A percentile compares a stretch with the other conserved stretches of the same genome.
Conservation (phyloP, 2,797 vertebrate genomes). For the Sebastes taczanowskii region DNA sequence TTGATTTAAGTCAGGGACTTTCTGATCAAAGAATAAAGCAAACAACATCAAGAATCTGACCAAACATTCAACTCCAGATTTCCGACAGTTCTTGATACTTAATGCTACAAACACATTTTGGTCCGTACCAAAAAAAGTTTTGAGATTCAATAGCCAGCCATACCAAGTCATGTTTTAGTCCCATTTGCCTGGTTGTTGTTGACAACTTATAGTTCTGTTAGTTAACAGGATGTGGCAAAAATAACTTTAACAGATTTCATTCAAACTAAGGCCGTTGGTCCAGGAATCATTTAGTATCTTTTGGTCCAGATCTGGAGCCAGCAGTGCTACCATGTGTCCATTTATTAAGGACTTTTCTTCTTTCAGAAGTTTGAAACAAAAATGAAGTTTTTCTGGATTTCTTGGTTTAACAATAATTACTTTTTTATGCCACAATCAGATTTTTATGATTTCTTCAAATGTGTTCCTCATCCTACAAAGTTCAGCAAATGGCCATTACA, state of each 20-base stretch:
- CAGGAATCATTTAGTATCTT: neutral
- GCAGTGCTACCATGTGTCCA: neutral
- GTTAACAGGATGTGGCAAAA: neutral
- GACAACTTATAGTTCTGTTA: neutral
- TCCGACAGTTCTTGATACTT: neutral
- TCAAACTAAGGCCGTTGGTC: neutral
- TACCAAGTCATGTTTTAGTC: neutral
- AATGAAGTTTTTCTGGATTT: neutral
- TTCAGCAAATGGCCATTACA: fast-evolving
- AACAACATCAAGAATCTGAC: too few relatives aligned
- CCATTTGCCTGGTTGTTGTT: neutral
- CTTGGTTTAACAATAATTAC: neutral
- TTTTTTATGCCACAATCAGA: neutral
- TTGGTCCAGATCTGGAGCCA: neutral
- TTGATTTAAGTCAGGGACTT: neutral
- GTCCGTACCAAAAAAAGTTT: neutral
- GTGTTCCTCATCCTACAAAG: neutral
- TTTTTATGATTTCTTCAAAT: neutral
- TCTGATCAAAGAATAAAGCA: neutral
- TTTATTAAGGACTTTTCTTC: neutral
- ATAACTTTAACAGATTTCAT: neutral
- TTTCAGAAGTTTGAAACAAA: neutral
- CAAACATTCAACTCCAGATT: neutral
- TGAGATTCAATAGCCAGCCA: neutral
- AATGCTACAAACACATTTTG: neutral